Evolutionary conservation across 2,113 vertebrate species (phyloP).

Genomic region (Terrapene triunguis): DNA sequence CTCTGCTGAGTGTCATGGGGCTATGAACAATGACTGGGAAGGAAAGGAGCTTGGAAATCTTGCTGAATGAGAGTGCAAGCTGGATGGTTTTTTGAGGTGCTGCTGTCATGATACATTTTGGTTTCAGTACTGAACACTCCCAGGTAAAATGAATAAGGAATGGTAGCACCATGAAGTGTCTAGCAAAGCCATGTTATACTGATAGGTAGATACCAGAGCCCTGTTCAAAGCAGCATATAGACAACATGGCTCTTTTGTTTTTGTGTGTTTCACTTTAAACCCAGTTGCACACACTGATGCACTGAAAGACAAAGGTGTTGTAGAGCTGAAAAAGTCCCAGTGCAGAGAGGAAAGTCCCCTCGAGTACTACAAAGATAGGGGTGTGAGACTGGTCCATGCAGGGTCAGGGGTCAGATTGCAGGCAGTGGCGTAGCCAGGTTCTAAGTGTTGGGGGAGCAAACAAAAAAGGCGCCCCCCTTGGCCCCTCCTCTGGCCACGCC

Average conservation of each 20-base stretch:
- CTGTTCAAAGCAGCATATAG: background rate
- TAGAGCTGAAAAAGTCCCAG: background rate
- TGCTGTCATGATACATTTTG: background rate
- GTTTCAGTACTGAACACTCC: background rate
- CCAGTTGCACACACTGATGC: background rate
- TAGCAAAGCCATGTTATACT: background rate
- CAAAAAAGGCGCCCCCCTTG: no score
- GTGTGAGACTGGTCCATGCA: background rate
- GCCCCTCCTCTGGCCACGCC: no score
- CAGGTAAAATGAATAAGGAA: background rate
- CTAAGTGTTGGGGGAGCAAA: no score
- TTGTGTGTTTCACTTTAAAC: background rate
- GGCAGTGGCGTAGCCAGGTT: background rate
- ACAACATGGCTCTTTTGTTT: background rate
- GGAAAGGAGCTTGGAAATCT: background rate
- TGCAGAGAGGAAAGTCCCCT: background rate
- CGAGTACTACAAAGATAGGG: background rate
- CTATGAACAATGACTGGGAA: background rate
- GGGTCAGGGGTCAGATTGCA: background rate
- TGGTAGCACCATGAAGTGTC: accelerated
- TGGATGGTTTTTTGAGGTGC: background rate
- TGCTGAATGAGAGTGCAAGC: background rate
- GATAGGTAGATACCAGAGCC: background rate
- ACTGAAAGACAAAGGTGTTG: background rate
- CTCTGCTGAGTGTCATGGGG: background rate